These are phyloP conservation scores for Argya squamiceps DNA, from an alignment of 2,797 vertebrate genomes.

Conservation along the genomic window DNA sequence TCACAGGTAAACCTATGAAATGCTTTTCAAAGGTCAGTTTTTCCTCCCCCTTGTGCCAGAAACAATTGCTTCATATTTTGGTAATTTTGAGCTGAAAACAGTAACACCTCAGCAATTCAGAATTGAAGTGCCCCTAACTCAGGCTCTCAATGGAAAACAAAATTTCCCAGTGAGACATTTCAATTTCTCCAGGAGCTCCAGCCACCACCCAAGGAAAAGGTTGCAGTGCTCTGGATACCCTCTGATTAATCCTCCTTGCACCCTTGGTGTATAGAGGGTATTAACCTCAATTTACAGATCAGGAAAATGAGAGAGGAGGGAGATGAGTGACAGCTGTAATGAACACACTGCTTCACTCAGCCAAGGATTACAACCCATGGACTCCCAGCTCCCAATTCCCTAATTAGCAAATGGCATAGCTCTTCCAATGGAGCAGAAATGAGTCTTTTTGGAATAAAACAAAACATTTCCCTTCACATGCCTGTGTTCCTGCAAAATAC, in stretches of 20 bases:
- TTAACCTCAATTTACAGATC: constrained; percentile 48
- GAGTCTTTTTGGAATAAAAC: background rate
- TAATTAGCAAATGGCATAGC: background rate
- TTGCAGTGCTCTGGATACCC: background rate
- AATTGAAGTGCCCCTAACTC: background rate
- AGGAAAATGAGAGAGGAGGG: constrained; percentile 14
- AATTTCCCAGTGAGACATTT: background rate
- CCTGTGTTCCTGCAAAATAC: background rate
- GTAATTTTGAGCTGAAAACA: background rate
- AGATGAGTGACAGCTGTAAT: constrained; percentile 50
- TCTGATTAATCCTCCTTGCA: background rate
- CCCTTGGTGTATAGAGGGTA: background rate
- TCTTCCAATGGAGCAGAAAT: background rate
- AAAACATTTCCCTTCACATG: background rate
- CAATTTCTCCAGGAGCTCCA: background rate
- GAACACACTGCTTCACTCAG: background rate
- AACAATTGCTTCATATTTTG: background rate
- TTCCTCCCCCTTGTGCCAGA: background rate
- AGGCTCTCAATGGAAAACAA: background rate
- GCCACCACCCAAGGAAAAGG: background rate
- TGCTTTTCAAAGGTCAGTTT: background rate
- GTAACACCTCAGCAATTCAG: background rate
- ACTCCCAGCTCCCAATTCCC: constrained; percentile 6
- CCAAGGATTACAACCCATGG: background rate
- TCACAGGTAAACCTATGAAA: background rate